phyloP scores from a whole-genome alignment of 2,113 vertebrate species.

The Ceuthmochares aereus region DNA sequence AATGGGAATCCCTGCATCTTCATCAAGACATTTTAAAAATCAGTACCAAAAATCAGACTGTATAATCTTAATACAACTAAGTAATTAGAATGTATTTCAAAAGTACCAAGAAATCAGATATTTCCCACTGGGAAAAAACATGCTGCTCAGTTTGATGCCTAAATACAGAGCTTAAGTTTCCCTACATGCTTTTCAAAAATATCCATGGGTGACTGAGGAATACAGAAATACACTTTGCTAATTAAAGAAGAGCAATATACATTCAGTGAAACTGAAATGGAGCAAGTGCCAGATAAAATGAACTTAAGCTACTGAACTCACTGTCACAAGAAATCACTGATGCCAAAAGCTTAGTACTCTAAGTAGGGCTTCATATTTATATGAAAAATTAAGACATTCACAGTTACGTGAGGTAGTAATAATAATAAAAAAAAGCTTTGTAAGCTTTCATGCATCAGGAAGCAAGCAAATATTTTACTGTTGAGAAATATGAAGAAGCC shows the following conservation, averaged over 20 bases:
- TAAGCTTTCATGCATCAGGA: not conserved
- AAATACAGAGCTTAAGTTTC: not conserved
- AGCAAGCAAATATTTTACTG: not conserved
- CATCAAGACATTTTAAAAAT: not conserved
- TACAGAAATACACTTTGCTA: not conserved
- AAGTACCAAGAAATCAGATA: not conserved
- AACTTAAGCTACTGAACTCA: not conserved
- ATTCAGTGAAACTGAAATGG: not conserved
- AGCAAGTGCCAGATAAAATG: not conserved
- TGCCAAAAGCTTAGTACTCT: not conserved
- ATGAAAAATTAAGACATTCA: not conserved
- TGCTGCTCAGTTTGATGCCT: not conserved
- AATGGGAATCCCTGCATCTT: rapidly evolving
- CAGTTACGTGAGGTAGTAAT: not conserved
- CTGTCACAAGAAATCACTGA: not conserved
- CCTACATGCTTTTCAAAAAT: not conserved
- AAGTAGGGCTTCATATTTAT: not conserved
- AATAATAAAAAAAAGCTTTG: not conserved
- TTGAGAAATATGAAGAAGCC: not conserved
- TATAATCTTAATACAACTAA: not conserved
- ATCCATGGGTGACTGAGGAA: not conserved
- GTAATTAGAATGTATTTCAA: not conserved
- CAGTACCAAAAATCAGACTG: not conserved
- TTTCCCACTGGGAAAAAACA: not conserved
- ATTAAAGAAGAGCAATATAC: not conserved